A percentile compares a stretch with the other conserved stretches of the same genome.
Evolutionary conservation across 2,113 vertebrate species (phyloP).

Genomic region (Pterophyllum scalare): DNA sequence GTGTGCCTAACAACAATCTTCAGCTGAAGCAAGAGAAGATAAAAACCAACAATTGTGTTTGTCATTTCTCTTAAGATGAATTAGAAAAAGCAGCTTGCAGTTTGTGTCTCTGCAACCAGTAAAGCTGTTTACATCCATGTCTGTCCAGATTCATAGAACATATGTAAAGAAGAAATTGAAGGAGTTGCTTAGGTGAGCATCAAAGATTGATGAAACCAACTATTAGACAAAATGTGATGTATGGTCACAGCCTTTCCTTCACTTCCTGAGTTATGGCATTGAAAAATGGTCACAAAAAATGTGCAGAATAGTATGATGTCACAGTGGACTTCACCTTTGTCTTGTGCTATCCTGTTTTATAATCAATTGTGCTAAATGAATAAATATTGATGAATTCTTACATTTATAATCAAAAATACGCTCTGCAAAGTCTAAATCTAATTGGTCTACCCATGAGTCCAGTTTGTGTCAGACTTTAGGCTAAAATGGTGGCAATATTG

Average conservation of each 20-base stretch:
- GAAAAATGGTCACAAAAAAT: neutral
- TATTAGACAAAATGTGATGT: neutral
- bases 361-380: no score
- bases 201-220: neutral
- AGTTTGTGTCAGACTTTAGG: neutral
- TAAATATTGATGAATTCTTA: no score
- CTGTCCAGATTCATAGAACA: no score
- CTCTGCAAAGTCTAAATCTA: no score
- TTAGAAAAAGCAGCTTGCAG: neutral
- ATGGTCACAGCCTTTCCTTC: neutral
- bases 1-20: conserved; percentile 42
- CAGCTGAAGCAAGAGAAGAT: conserved; percentile 59
- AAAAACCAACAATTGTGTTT: neutral
- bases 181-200: neutral
- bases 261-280: neutral
- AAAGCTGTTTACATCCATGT: neutral
- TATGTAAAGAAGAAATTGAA: no score
- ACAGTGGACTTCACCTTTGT: neutral
- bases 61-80: neutral
- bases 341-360: no score
- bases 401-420: no score
- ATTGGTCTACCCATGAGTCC: neutral
- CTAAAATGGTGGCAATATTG: no score
- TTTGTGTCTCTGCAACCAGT: neutral
- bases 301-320: neutral